Conservation (phyloP, 2,888 invertebrate species). For the Drosophila pullipes region DNA sequence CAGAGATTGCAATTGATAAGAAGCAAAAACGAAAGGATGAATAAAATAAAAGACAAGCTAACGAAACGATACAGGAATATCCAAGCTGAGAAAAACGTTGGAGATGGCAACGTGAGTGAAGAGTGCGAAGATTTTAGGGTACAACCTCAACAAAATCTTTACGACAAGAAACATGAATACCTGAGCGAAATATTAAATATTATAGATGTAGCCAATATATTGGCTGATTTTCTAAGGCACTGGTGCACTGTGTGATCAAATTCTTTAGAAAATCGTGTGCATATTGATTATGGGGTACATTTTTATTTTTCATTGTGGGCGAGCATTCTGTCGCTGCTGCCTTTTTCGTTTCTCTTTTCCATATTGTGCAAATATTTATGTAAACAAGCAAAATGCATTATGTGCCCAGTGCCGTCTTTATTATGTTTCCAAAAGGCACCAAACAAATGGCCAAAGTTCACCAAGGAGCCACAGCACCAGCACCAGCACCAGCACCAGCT, state of each 20-base stretch:
- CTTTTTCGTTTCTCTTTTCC: constrained; percentile 1
- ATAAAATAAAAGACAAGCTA: constrained; percentile 15
- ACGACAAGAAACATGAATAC: neutral
- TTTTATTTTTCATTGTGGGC: constrained; percentile 14
- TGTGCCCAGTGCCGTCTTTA: constrained; percentile 62
- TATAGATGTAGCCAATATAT: neutral
- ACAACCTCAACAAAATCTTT: neutral
- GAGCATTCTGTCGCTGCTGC: neutral
- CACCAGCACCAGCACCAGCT: constrained; percentile 12
- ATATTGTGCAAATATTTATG: constrained; percentile 64
- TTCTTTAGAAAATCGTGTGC: constrained; percentile 3
- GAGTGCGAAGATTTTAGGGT: neutral
- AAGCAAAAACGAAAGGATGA: constrained; percentile 6
- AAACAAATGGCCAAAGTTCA: constrained; percentile 54
- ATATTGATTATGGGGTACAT: neutral
- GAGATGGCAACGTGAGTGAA: constrained; percentile 28
- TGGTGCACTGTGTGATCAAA: neutral
- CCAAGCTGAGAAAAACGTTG: constrained; percentile 12
- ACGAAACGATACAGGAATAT: constrained; percentile 22
- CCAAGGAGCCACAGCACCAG: constrained; percentile 31
- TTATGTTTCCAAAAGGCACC: constrained; percentile 61
- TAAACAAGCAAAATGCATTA: constrained; percentile 67
- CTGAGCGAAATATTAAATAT: neutral
- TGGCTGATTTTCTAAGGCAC: neutral
- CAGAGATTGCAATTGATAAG: constrained; percentile 56